These are phyloP conservation scores for Copidosoma aretas DNA, from an alignment of 2,888 invertebrate species.

Conservation along the genomic window DNA sequence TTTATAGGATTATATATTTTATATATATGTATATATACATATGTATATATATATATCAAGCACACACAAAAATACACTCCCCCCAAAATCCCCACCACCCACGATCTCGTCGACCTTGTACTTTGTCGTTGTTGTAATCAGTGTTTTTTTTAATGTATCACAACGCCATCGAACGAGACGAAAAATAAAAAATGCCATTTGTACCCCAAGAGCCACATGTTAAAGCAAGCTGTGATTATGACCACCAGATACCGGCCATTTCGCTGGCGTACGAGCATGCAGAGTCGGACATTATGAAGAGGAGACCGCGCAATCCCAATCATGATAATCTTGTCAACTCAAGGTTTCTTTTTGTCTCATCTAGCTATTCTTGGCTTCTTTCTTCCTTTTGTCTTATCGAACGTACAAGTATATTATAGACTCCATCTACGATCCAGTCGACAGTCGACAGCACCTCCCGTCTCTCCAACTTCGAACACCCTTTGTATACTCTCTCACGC, in stretches of 20 bases:
- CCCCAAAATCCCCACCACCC: neutral
- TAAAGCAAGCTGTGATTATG: conserved; percentile 7
- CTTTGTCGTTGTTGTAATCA: neutral
- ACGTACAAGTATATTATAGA: too few species aligned
- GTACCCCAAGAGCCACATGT: too few species aligned
- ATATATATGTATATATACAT: too few species aligned
- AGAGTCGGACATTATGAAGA: conserved; percentile 99
- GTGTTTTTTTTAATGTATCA: conserved; percentile 10
- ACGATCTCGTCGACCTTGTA: too few species aligned
- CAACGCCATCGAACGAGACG: neutral
- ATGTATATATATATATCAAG: neutral
- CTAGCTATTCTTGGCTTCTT: conserved; percentile 15
- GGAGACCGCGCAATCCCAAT: conserved; percentile 95
- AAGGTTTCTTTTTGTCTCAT: conserved; percentile 69
- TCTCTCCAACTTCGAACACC: conserved; percentile 12
- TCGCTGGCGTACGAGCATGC: conserved; percentile 99
- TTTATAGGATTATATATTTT: conserved; percentile 4
- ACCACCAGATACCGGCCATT: conserved; percentile 89
- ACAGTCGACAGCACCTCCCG: conserved; percentile 27
- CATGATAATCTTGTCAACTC: conserved; percentile 98
- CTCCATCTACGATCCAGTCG: conserved; percentile 14
- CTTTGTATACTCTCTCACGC: conserved; percentile 5
- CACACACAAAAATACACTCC: neutral
- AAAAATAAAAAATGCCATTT: neutral
- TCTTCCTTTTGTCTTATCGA: too few species aligned